Conservation (phyloP, 2,888 invertebrate genomes). For the Drosophila cognata region DNA sequence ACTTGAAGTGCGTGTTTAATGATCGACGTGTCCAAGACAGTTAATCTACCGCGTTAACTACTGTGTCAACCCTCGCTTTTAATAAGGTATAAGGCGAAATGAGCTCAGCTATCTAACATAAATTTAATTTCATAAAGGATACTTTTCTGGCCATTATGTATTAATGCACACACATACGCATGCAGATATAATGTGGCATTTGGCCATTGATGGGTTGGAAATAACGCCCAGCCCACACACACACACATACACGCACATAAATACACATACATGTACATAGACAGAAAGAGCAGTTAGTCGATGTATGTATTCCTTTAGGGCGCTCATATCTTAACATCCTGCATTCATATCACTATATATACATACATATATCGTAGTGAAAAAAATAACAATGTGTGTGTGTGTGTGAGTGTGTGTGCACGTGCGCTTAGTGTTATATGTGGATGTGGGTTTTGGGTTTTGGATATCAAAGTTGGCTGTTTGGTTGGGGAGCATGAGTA, state of each 20-base stretch:
- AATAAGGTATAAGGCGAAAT: slow-evolving; percentile 24
- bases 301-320: slow-evolving; percentile 34
- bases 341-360: slow-evolving; percentile 46
- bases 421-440: slow-evolving; percentile 35
- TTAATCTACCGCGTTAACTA: background rate
- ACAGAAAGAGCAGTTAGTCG: slow-evolving; percentile 13
- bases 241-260: slow-evolving; percentile 1
- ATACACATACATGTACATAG: slow-evolving; percentile 11
- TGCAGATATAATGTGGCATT: slow-evolving; percentile 39
- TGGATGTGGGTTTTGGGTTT: slow-evolving; percentile 14
- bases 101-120: slow-evolving; percentile 55
- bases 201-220: slow-evolving; percentile 23
- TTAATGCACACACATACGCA: slow-evolving; percentile 29
- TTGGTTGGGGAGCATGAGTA: slow-evolving; percentile 52
- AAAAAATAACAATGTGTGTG: slow-evolving; percentile 1
- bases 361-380: slow-evolving; percentile 12
- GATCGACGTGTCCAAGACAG: background rate
- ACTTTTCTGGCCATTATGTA: slow-evolving; percentile 68
- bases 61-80: slow-evolving; percentile 21
- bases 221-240: slow-evolving; percentile 2
- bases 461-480: slow-evolving; percentile 21
- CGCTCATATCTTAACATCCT: slow-evolving; percentile 68
- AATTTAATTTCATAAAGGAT: slow-evolving; percentile 76
- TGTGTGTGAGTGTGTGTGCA: slow-evolving; percentile 27
- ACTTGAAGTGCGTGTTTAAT: background rate